Base-by-base conservation (phyloP, 2,113 vertebrate species). In the Chunga burmeisteri region DNA sequence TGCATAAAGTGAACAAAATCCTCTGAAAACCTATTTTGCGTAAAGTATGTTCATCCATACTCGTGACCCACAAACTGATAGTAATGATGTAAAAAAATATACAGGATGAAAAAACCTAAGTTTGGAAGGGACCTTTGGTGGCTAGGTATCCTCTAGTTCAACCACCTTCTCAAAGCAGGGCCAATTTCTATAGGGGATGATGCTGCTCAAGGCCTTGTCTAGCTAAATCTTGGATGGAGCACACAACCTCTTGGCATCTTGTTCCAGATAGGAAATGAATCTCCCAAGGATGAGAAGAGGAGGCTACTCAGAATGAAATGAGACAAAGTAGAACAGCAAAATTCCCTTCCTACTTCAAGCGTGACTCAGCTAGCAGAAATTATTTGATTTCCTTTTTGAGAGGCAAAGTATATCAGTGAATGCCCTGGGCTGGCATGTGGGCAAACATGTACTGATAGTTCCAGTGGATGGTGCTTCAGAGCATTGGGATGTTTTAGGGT, bases 381-480 rank as follows among this genome's bases (percentile, higher is more conserved):
- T 2, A 52, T 83, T 27, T 72, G 7, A 11, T 77, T 50, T 89
- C 6, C 9, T 42, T 68, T 89, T 55, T 44, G 32, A 88, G n/a
- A 86, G 26, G 25, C 18, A 36, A 36, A 59, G 14, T 34, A 0
- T 8, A 32, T 49, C 47, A 86, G 23, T 42, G 62, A 75, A n/a
- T 42, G 19, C 17, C 58, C 38, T 1, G 2, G 61, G 36, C 38
- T 55, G 56, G 21, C 3, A 9, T 0, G 0, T 29, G 22, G 34
- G 22, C 5, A 85, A 34, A 40, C 10, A 14, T 13, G 16, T 47
- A 34, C 13, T 53, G n/a, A 40, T 11, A 26, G 9, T 46, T 75
- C 10, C 52, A 46, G 19, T 5, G 17, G 7, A 6, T 40, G 56
- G 5, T 66, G 16, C 25, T 66, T 62, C 82, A 78, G 70, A 66